Conservation (phyloP, 2,113 vertebrate genomes). For the Etheostoma cragini region DNA sequence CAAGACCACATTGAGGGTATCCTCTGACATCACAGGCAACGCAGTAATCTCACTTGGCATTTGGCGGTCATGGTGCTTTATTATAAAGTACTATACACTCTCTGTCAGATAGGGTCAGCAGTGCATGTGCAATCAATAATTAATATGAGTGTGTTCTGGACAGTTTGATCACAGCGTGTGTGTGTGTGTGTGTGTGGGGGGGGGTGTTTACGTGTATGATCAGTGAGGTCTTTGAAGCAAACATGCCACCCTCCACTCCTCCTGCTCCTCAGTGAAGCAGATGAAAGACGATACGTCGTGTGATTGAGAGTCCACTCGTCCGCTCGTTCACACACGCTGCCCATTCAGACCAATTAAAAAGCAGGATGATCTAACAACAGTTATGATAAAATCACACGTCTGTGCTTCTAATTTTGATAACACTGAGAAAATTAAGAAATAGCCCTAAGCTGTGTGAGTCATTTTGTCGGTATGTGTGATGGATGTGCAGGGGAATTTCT, state of each 20-base stretch:
- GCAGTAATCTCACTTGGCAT: not conserved
- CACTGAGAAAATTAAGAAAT: not conserved
- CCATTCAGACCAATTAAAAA: constrained; percentile 49
- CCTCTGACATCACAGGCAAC: constrained; percentile 33
- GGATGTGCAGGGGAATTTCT: not conserved
- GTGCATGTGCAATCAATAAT: constrained; percentile 48
- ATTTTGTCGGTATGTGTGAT: not conserved
- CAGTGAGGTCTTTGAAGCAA: constrained; percentile 80
- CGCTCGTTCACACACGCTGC: constrained; percentile 42
- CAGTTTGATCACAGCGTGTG: constrained; percentile 47
- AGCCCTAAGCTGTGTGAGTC: not conserved
- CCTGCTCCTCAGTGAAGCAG: constrained; percentile 14
- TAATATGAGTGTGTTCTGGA: constrained; percentile 60
- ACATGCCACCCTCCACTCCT: constrained; percentile 20
- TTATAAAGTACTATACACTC: not conserved
- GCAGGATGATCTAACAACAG: constrained; percentile 57
- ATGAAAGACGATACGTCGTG: constrained; percentile 72
- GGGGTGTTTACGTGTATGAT: constrained; percentile 55
- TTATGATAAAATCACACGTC: constrained; percentile 59
- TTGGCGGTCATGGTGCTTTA: not conserved
- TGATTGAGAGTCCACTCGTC: constrained; percentile 52
- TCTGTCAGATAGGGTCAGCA: not conserved
- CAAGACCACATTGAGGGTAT: not conserved
- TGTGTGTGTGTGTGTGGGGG: constrained; percentile 50
- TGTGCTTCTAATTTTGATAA: constrained; percentile 29